Conservation (phyloP, 1,140 invertebrate genomes). For the Macrobrachium rosenbergii region DNA sequence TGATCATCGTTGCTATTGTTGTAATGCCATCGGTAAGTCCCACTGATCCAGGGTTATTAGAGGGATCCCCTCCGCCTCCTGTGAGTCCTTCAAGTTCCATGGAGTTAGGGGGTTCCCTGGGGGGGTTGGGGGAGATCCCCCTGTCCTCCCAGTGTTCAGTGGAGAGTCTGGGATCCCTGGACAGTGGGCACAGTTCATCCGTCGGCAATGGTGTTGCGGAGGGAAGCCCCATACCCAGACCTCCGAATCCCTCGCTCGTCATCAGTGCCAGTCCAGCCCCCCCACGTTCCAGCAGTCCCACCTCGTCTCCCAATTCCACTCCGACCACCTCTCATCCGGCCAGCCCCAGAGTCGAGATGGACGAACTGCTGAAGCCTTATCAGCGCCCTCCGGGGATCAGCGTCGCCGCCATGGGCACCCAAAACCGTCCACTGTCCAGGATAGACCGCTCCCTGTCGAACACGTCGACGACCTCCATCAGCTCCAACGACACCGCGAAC, state of each 20-base stretch:
- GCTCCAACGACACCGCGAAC: constrained; percentile 33
- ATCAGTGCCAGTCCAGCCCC: constrained; percentile 25
- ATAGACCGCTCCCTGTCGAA: constrained; percentile 46
- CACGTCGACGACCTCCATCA: constrained; percentile 58
- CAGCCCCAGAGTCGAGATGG: not conserved
- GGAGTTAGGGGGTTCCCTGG: constrained; percentile 49
- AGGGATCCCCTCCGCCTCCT: constrained; percentile 45
- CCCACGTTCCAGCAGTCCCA: not conserved
- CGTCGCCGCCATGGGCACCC: constrained; percentile 42
- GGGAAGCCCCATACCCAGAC: constrained; percentile 37
- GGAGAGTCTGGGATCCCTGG: constrained; percentile 59
- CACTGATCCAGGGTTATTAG: constrained; percentile 27
- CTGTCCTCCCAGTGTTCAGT: constrained; percentile 58
- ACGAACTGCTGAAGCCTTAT: not conserved
- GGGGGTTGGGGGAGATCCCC: constrained; percentile 20
- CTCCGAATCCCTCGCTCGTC: constrained; percentile 18
- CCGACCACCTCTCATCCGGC: not conserved
- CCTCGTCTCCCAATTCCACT: constrained; percentile 35
- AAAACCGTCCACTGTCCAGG: constrained; percentile 47
- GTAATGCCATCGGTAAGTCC: constrained; percentile 51
- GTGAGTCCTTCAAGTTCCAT: constrained; percentile 51
- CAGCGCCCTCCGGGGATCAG: not conserved
- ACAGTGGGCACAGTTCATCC: constrained; percentile 62
- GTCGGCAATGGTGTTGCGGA: constrained; percentile 31
- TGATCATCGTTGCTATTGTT: too few species aligned